A percentile compares a stretch with the other conserved stretches of the same genome.
phyloP scores from a whole-genome alignment of 2,797 vertebrate species.

The Gallinago nigripennis region DNA sequence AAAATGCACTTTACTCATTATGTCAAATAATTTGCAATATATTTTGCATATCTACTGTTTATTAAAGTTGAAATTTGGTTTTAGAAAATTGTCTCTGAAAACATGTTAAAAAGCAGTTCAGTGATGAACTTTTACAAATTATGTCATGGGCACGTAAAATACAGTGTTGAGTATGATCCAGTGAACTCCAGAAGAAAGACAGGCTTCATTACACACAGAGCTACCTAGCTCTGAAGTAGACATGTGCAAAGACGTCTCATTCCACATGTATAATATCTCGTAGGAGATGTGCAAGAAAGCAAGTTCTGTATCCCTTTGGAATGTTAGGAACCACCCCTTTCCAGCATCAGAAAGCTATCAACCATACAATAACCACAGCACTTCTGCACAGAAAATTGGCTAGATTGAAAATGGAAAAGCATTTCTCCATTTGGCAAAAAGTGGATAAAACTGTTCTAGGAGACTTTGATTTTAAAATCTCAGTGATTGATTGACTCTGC shows the following conservation, averaged over 20 bases:
- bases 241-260: neutral
- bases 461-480: slow-evolving; percentile 30
- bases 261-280: neutral
- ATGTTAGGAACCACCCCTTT: neutral
- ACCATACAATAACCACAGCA: neutral
- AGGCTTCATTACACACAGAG: neutral
- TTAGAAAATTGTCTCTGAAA: neutral
- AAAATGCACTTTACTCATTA: neutral
- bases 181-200: neutral
- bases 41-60: neutral
- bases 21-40: neutral
- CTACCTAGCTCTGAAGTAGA: neutral
- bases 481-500: slow-evolving; percentile 31
- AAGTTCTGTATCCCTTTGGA: neutral
- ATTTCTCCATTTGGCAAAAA: neutral
- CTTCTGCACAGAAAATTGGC: neutral
- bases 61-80: neutral
- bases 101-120: accelerated
- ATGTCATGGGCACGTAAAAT: neutral
- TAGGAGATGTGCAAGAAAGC: neutral
- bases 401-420: neutral
- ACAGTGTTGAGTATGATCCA: neutral
- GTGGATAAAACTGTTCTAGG: neutral
- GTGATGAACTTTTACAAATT: neutral
- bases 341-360: neutral